Evolutionary conservation across 2,888 invertebrate genomes (phyloP).

Genomic region (Frankliniella intonsa): DNA sequence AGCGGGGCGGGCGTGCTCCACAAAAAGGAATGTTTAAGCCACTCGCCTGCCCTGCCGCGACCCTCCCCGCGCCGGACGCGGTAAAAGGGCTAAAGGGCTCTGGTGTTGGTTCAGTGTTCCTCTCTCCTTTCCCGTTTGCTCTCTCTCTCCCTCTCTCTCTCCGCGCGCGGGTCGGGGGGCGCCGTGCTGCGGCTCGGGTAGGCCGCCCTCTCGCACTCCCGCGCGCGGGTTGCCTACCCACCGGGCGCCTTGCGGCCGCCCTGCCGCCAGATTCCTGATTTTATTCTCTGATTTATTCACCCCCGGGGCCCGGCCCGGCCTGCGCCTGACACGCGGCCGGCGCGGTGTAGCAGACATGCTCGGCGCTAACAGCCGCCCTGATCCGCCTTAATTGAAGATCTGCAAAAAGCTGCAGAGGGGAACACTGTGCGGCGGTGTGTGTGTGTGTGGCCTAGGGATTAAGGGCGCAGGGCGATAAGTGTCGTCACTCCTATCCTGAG

Average conservation of each 20-base stretch:
- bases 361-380: conserved; percentile 5
- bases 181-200: background rate
- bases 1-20: no score
- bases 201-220: background rate
- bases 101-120: no score
- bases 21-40: no score
- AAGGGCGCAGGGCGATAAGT: background rate
- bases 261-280: background rate
- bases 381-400: conserved; percentile 19
- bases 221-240: background rate
- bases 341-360: conserved; percentile 3
- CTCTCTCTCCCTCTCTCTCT: background rate
- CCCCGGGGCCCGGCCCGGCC: background rate
- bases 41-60: no score
- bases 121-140: background rate
- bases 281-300: conserved; percentile 20
- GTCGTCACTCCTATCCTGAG: background rate
- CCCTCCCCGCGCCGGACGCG: no score
- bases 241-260: background rate
- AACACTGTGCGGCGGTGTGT: background rate
- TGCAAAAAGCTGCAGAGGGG: background rate
- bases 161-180: no score
- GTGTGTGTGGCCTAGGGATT: background rate
- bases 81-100: no score
- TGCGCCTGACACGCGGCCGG: background rate